phyloP scores from a whole-genome alignment of 2,888 invertebrate genomes.

The Sylvicola cinctus region DNA sequence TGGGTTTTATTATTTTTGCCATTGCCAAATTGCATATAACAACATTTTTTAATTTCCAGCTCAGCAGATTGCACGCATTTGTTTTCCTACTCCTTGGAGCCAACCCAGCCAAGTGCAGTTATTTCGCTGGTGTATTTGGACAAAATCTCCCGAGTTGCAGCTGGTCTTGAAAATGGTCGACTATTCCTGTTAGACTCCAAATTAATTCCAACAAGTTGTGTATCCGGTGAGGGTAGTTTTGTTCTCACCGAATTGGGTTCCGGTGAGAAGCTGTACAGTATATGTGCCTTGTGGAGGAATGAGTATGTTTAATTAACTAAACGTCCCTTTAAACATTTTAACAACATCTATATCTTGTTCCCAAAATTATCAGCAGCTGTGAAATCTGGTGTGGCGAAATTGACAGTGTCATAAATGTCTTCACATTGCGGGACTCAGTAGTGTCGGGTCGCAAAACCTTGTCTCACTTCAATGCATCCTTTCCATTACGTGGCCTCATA shows the following conservation, averaged over 20 bases:
- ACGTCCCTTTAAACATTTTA: neutral
- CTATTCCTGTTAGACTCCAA: conserved; percentile 49
- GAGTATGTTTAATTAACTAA: neutral
- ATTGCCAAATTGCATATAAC: conserved; percentile 1
- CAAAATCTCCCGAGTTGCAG: conserved; percentile 50
- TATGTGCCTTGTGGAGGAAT: conserved; percentile 32
- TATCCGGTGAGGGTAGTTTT: conserved; percentile 51
- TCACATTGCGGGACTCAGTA: conserved; percentile 45
- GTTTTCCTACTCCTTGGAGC: conserved; percentile 48
- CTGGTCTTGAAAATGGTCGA: conserved; percentile 59
- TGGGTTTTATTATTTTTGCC: conserved; percentile 19
- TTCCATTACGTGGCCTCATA: conserved; percentile 35
- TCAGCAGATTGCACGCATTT: conserved; percentile 33
- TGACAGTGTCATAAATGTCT: conserved; percentile 58
- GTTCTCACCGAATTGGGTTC: conserved; percentile 58
- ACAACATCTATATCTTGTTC: conserved; percentile 8
- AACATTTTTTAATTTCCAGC: conserved; percentile 15
- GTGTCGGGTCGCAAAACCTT: conserved; percentile 54
- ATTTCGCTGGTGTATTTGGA: conserved; percentile 45
- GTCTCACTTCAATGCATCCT: conserved; percentile 36
- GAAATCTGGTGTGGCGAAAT: conserved; percentile 83
- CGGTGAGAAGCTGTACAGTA: conserved; percentile 43
- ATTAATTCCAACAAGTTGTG: conserved; percentile 33
- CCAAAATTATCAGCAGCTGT: conserved; percentile 25
- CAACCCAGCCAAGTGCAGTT: conserved; percentile 39